Base-by-base conservation (phyloP, 1,140 invertebrate species). In the Thereuonema tuberculata region DNA sequence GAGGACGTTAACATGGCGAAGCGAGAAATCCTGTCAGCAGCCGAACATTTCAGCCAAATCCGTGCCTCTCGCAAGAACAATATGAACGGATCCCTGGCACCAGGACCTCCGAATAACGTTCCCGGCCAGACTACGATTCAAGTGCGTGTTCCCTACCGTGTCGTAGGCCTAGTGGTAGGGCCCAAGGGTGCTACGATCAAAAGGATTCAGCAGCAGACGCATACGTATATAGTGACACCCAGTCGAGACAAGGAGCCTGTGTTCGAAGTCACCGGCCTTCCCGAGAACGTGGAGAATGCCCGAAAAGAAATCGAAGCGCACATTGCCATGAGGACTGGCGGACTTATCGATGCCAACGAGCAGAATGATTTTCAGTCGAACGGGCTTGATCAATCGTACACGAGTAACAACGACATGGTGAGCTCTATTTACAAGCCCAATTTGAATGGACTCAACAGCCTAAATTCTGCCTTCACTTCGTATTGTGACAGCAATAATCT, bases 101-200 rank as follows among this genome's bases (percentile, higher is more conserved):
- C 66, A 2, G 84, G 84, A 2, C 86, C 86, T 28, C 86, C 87
- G 15, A 84, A 87, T 23, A 85, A 84, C 52, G 82, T 91, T 37
- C 91, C 92, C 1, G 93, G 93, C 0, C 93, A 98, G 73, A 84
- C 96, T 9, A 98, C 94, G 3, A 93, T 94, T 66, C 91, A 97
- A 77, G 95, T 99, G 63, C 84, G 93, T 67, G 96, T 99, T 58
- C 96, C 96, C 17, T 97, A 98, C 77, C 83, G 93, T 70, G 94
- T 99, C 31, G 96, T 99, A 12, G 96, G 96, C 23, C 81, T 99
- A 60, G 95, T 99, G 1, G 96, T 99, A 31, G 96, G 96, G 0
- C 95, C 95, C 2, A 99, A 99, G 74, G 96, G 96, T 29, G 93
- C 94, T 24, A 99, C 96, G 55, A 98, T 99, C 76, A 99, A 99